Evolutionary conservation across 2,113 vertebrate species (phyloP).

Genomic region (Perognathus longimembris): DNA sequence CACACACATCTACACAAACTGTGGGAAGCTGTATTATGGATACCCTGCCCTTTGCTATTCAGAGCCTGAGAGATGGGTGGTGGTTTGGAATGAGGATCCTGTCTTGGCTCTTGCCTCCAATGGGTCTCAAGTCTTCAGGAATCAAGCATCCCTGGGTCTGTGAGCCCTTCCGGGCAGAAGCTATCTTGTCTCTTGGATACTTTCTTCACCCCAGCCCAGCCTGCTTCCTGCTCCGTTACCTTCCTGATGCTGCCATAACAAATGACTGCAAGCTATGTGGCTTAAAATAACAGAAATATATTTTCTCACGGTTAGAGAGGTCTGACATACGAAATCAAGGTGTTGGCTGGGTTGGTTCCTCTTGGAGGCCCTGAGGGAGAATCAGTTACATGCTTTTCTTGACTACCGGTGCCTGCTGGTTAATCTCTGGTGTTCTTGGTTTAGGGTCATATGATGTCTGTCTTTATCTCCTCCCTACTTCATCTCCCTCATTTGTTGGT

Average conservation of each 20-base stretch:
- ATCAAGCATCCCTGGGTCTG: not conserved
- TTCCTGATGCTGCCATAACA: not conserved
- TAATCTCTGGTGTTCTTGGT: not conserved
- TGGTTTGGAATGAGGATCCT: not conserved
- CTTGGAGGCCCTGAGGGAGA: not conserved
- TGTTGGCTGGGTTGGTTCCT: not conserved
- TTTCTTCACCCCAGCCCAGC: not conserved
- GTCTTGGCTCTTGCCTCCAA: not conserved
- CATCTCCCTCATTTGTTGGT: too few relatives aligned
- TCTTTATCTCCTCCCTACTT: not conserved
- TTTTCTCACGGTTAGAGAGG: not conserved
- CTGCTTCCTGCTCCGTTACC: not conserved
- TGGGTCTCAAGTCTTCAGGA: not conserved
- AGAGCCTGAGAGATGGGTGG: not conserved
- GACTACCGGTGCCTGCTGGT: not conserved
- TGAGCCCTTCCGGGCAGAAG: not conserved
- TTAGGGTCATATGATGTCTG: not conserved
- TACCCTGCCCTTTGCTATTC: too few relatives aligned
- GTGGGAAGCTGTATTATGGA: too few relatives aligned
- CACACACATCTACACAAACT: too few relatives aligned
- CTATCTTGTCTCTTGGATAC: not conserved
- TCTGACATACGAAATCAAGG: not conserved
- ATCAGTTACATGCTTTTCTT: not conserved
- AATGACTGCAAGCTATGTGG: not conserved
- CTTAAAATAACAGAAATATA: constrained; percentile 6